Percentiles rank a stretch among this genome's conserved stretches.
phyloP scores from a whole-genome alignment of 2,113 vertebrate genomes.

The Xerus inauris region DNA sequence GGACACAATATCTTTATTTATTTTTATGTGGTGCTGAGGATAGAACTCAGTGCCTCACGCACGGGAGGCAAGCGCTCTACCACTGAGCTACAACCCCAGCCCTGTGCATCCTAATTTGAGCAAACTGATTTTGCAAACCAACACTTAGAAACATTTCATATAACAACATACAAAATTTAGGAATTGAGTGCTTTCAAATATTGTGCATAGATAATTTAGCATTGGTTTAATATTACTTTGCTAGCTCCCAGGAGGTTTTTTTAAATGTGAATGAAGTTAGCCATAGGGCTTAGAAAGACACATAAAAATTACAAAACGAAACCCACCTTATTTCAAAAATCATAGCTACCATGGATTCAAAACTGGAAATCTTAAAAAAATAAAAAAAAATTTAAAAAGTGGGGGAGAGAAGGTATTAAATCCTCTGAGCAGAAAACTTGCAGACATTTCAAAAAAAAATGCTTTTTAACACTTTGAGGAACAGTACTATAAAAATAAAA shows the following conservation, averaged over 20 bases:
- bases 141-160: conserved; percentile 17
- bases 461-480: background rate
- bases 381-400: background rate
- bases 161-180: background rate
- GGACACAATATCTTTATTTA: too few species aligned
- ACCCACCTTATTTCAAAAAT: background rate
- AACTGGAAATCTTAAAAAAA: background rate
- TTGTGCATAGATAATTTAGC: background rate
- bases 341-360: background rate
- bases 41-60: too few species aligned
- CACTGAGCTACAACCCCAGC: too few species aligned
- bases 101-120: background rate
- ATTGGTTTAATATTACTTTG: conserved; percentile 14
- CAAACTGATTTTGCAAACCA: conserved; percentile 16
- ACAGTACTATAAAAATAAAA: conserved; percentile 12
- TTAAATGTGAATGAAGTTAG: background rate
- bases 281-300: background rate
- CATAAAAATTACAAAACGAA: background rate
- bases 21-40: too few species aligned
- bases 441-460: conserved; percentile 56
- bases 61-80: too few species aligned
- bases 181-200: conserved; percentile 6
- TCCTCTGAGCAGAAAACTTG: background rate
- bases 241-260: background rate
- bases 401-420: background rate